Evolutionary conservation across 2,797 vertebrate genomes (phyloP).

Genomic region (Cyclopterus lumpus): DNA sequence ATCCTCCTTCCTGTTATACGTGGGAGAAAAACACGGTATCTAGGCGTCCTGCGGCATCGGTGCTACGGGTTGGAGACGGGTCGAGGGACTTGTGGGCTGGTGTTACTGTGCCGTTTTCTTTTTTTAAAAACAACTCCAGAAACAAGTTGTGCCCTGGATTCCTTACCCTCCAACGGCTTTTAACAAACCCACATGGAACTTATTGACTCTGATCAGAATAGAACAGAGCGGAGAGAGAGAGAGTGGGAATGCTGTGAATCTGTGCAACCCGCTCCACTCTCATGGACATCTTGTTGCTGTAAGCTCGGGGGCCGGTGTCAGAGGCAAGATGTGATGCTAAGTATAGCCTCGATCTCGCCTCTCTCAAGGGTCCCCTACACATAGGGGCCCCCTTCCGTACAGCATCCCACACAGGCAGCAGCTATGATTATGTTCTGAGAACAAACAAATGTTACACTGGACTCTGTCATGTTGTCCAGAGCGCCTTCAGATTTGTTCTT

Average conservation of each 20-base stretch:
- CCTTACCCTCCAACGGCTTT: conserved; percentile 2
- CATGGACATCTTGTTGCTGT: conserved; percentile 48
- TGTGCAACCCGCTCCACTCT: conserved; percentile 35
- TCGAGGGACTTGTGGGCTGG: conserved; percentile 20
- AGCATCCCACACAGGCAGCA: conserved; percentile 42
- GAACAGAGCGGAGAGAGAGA: conserved; percentile 1
- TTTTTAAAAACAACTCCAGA: not conserved
- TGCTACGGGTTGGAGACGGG: conserved; percentile 16
- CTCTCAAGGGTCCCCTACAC: conserved; percentile 54
- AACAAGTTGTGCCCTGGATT: conserved; percentile 9
- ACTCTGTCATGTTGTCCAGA: conserved; percentile 41
- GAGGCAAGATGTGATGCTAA: conserved; percentile 37
- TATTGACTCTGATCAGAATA: conserved; percentile 44
- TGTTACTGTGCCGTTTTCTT: conserved; percentile 3
- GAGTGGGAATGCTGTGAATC: conserved; percentile 35
- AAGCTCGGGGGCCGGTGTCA: not conserved
- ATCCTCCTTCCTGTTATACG: conserved; percentile 39
- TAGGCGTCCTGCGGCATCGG: conserved; percentile 22
- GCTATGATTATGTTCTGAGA: conserved; percentile 53
- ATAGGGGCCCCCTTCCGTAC: conserved; percentile 12
- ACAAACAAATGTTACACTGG: conserved; percentile 43
- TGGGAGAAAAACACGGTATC: conserved; percentile 27
- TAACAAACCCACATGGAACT: conserved; percentile 42
- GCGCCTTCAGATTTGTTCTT: conserved; percentile 39
- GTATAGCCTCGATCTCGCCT: conserved; percentile 49